Conservation (phyloP, 2,113 vertebrate genomes). For the Sminthopsis crassicaudata region DNA sequence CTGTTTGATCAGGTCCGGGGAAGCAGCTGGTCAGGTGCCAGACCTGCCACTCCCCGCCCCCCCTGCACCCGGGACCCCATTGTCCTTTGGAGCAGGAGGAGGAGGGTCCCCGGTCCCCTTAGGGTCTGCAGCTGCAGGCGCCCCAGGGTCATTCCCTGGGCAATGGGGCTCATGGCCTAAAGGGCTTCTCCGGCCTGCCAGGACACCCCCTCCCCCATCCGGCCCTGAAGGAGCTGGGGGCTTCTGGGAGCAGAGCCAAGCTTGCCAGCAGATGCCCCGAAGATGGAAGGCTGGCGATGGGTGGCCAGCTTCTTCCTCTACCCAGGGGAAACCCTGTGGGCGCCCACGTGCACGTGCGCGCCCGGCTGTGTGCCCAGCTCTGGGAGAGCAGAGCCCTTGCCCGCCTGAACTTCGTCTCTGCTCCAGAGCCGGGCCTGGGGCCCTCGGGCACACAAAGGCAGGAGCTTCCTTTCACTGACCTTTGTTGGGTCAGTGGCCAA, state of each 20-base stretch:
- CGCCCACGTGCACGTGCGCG: neutral
- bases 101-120: neutral
- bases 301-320: no score
- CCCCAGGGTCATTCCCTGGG: conserved; percentile 47
- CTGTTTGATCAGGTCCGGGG: neutral
- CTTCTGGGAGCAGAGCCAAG: neutral
- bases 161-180: neutral
- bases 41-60: no score
- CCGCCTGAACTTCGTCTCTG: neutral
- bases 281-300: neutral
- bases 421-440: no score
- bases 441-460: no score
- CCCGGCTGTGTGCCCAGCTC: neutral
- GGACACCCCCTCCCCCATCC: neutral
- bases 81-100: neutral
- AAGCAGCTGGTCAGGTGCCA: neutral
- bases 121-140: neutral
- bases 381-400: neutral
- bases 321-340: no score
- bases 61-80: neutral
- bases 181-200: conserved; percentile 22
- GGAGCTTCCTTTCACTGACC: neutral
- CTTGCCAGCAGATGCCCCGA: neutral
- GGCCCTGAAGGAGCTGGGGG: neutral
- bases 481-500: neutral